Base-by-base conservation (phyloP, 1,140 invertebrate genomes). In the Zelostemma sp. region DNA sequence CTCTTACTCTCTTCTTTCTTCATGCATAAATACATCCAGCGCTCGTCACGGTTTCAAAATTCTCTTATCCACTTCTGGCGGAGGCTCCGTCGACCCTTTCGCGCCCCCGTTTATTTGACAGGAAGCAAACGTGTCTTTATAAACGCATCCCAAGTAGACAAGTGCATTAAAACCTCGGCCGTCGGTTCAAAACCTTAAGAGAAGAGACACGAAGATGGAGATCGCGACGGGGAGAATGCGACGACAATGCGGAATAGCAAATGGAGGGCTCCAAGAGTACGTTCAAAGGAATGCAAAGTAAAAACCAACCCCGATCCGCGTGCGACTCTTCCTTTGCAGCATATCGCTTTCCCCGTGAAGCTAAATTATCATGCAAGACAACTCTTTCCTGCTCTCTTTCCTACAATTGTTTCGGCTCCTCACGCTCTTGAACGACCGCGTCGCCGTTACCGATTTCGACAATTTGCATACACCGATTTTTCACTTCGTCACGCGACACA, bases 251-350 rank as follows among this genome's bases (percentile, higher is more conserved):
- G 61, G 49, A 62, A 66, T 59, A 59, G 48, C 53, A 72, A 58
- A 74, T 77, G 72, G 72, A 77, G 77, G 77, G 72, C 75, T 74
- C 64, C 63, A 80, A 77, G 76, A 83, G 69, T 73, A 68, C 63
- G 68, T 74, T 84, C 82, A 85, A 85, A 85, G 82, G 82, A 84
- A 85, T 85, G 83, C 80, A 85, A 85, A 85, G 82, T 84, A 83
- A 84, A 79, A 84, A 84, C 77, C 80, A 73, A 73, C 65, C 65
- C 61, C 72, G 67, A 72, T 65, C 45, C 54, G 67, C 65, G 68
- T 73, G 69, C 62, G 67, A 48, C 68, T 74, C 69, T 68, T 68
- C 72, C 77, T 77, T 77, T 74, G 72, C 54, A 28, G 25, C 62
- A 64, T 73, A 77, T 77, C 75, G 68, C 70, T 72, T 75, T 71